Conservation (phyloP, 2,797 vertebrate species). For the Discoglossus pictus region DNA sequence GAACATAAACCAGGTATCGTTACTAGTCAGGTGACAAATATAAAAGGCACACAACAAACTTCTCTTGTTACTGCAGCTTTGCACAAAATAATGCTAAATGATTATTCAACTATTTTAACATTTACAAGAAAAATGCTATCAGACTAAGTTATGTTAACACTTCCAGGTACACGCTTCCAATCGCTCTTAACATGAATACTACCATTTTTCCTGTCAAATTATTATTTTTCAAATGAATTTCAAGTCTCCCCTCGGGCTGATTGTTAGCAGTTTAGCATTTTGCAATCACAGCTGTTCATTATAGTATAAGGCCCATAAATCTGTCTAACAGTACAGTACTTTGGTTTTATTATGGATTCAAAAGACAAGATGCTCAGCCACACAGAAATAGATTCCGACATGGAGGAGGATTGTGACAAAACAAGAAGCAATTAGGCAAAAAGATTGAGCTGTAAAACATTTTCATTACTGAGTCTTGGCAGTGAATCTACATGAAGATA, state of each 20-base stretch:
- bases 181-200: too few species aligned
- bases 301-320: slow-evolving; percentile 41
- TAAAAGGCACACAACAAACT: too few species aligned
- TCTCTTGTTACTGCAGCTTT: too few species aligned
- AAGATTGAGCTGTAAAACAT: slow-evolving; percentile 45
- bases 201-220: slow-evolving; percentile 12
- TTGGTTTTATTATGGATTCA: slow-evolving; percentile 45
- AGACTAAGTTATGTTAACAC: too few species aligned
- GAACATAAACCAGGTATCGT: too few species aligned
- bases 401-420: slow-evolving; percentile 44
- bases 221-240: slow-evolving; percentile 30
- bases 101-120: too few species aligned
- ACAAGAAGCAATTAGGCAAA: slow-evolving; percentile 43
- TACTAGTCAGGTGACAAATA: too few species aligned
- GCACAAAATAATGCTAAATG: too few species aligned
- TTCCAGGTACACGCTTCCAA: too few species aligned
- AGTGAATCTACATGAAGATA: slow-evolving; percentile 1
- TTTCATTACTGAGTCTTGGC: slow-evolving; percentile 39
- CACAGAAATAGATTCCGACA: slow-evolving; percentile 41
- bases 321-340: slow-evolving; percentile 41
- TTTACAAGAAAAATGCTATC: too few species aligned
- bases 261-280: slow-evolving; percentile 44
- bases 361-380: slow-evolving; percentile 40
- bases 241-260: slow-evolving; percentile 28
- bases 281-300: slow-evolving; percentile 48